A percentile compares a stretch with the other conserved stretches of the same genome.
phyloP scores from a whole-genome alignment of 2,888 invertebrate species.

The Sepiola atlantica region DNA sequence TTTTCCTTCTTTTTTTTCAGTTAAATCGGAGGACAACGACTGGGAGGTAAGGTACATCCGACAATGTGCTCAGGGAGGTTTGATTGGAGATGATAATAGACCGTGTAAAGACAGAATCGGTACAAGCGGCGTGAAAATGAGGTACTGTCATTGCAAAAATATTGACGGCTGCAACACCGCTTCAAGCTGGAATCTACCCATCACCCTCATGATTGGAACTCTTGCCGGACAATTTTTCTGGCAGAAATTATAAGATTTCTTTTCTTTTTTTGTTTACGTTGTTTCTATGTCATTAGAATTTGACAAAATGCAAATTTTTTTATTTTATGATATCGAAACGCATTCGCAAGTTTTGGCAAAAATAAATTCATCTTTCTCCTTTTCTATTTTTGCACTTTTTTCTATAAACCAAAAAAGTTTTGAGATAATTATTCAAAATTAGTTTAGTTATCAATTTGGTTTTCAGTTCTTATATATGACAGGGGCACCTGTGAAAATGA shows the following conservation, averaged over 20 bases:
- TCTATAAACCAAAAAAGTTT: neutral
- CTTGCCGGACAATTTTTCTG: neutral
- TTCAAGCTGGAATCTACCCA: neutral
- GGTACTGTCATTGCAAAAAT: conserved; percentile 75
- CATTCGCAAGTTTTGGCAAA: neutral
- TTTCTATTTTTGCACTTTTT: neutral
- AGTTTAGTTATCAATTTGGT: neutral
- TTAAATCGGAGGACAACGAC: conserved; percentile 69
- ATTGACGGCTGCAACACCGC: conserved; percentile 73
- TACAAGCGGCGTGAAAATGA: conserved; percentile 72
- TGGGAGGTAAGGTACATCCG: conserved; percentile 74
- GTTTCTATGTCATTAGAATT: neutral
- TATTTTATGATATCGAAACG: neutral
- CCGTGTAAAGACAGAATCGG: conserved; percentile 73
- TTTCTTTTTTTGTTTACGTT: neutral
- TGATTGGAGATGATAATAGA: conserved; percentile 72
- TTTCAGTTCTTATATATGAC: neutral
- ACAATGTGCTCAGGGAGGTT: conserved; percentile 73
- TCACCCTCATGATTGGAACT: neutral
- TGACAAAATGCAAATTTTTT: neutral
- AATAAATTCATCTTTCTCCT: neutral
- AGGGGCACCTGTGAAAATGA: neutral
- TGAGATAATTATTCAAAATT: neutral
- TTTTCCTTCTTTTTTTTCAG: conserved; percentile 60
- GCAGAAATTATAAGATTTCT: neutral